Base-by-base conservation (phyloP, 2,888 invertebrate species). In the Anthophora plumipes region DNA sequence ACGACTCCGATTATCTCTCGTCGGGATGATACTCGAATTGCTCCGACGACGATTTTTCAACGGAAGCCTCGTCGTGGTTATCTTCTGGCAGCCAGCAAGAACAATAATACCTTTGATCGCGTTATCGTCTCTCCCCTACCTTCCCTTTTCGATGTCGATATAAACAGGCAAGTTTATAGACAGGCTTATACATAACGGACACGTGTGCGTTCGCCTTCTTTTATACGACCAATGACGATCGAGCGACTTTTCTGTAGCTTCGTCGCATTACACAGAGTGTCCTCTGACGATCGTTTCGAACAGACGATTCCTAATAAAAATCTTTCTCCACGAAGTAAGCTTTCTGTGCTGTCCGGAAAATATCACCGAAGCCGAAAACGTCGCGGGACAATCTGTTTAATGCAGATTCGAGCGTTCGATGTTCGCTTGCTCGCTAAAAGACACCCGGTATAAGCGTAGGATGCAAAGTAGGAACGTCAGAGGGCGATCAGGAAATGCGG, bases 81-180 rank as follows among this genome's bases (percentile, higher is more conserved):
- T 67, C 41, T 43, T 8, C 46, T 11, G 46, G 43, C n/a, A 8
- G n/a, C 41, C 9, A 11, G 6, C 12, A 63, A 31, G 12, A n/a
- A 72, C 76, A 72, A 43, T 20, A n/a, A 59, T 59, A 64, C 37
- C 59, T 77, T 72, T 72, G 41, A 72, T 50, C 57, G 17, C 12
- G 22, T 54, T 61, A 69, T 46, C 59, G 46, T 12, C 9, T 31
- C 2, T 7, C n/a, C 6, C n/a, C 20, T 46, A n/a, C 12, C 11
- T 55, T 48, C 12, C n/a, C 17, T 37, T 17, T 46, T 31, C 41
- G 31, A 37, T 17, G 20, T 4, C 6, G 37, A 68, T 68, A 55
- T 68, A 55, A 68, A 43, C 46, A 25, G 31, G 25, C 12, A 20
- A 52, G n/a, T 37, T 72, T n/a, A 72, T 37, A 55, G 17, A 39